Evolutionary conservation across 1,140 invertebrate genomes (phyloP), one percentile per base, ranked within the genome.

Genomic region (Drosophila arawakana): DNA sequence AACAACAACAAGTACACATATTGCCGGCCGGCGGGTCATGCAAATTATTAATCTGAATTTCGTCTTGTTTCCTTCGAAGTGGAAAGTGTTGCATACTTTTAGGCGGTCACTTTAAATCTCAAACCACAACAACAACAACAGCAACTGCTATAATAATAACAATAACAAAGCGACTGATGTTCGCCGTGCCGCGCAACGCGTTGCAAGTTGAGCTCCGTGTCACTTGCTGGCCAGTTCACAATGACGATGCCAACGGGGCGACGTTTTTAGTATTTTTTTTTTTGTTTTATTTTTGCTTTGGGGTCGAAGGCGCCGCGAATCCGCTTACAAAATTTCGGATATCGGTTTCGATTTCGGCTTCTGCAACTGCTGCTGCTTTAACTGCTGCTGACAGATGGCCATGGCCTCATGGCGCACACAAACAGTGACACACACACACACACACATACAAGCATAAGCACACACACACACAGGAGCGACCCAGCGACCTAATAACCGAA

Each of bases 281-380:
- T 30, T 30, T 30, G 1, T 3, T 30, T 7, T 21, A 21, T 21
- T 54, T 30, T 6, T 13, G 30, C 18, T 21, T 7, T 25, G 21
- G 49, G 44, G 34, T n/a, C 50, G 50, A 54, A 54, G 62, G 70
- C 70, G 70, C 70, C 70, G 62, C 37, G 62, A 73, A 73, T 73
- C 62, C 62, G 70, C 37, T 73, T 73, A 67, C 62, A 73, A 58
- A 62, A 44, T 59, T 59, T 67, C 54, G 62, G 21, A 58, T 72
- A 66, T 73, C 70, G 70, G 70, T 59, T 73, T 67, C 62, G 70
- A 67, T 52, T 73, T 73, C 70, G 70, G 54, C 46, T 67, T 39
- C 50, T 21, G 2, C 59, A 13, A 34, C 50, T 59, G 62, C 18
- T 21, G 54, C 46, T 67, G 30, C 50, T 21, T 1, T 49, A 13